Conservation (phyloP, 2,797 vertebrate species). For the Morus bassanus region DNA sequence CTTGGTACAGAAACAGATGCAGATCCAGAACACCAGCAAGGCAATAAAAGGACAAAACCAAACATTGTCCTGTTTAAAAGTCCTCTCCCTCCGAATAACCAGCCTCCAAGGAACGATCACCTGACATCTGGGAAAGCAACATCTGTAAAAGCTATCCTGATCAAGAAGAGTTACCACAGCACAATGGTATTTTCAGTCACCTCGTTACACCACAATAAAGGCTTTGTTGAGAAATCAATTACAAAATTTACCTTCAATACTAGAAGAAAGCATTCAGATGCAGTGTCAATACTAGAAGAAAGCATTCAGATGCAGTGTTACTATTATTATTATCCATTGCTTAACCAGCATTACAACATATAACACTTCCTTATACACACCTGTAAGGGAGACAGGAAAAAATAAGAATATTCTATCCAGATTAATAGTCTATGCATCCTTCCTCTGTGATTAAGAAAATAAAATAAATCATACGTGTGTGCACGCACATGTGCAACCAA, state of each 20-base stretch:
- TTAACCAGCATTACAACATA: background rate
- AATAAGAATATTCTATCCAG: conserved; percentile 32
- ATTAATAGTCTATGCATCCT: conserved; percentile 16
- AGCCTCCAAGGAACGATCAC: background rate
- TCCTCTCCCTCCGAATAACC: background rate
- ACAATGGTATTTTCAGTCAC: background rate
- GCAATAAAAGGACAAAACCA: background rate
- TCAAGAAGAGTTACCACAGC: background rate
- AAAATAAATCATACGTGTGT: background rate
- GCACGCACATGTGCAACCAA: accelerated
- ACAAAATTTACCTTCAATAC: background rate
- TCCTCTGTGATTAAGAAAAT: conserved; percentile 10
- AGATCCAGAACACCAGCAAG: background rate
- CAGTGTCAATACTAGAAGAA: background rate
- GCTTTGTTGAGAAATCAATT: background rate
- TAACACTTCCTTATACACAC: background rate
- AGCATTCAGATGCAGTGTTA: background rate
- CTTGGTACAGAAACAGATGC: background rate
- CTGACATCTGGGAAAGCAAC: background rate
- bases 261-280: background rate
- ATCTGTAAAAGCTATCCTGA: background rate
- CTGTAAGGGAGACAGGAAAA: conserved; percentile 48
- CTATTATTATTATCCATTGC: background rate
- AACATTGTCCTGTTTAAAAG: background rate
- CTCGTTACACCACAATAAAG: background rate